Conservation (phyloP, 2,888 invertebrate species). For the Bombylius discolor region DNA sequence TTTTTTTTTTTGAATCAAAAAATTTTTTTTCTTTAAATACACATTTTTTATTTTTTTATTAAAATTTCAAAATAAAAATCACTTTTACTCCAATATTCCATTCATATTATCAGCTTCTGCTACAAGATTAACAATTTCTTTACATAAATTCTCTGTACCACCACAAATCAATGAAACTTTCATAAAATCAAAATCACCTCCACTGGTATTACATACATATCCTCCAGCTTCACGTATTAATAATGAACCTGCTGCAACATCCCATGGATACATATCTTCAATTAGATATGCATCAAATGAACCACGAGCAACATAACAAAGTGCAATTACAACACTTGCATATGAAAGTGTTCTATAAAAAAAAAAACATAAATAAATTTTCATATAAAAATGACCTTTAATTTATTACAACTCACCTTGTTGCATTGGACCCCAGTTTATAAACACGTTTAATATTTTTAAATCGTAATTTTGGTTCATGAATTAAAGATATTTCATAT, state of each 20-base stretch:
- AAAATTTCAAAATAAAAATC: neutral
- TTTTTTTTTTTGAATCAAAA: no score
- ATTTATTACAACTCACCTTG: slow-evolving; percentile 22
- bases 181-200: slow-evolving; percentile 43
- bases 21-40: no score
- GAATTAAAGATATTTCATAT: slow-evolving; percentile 33
- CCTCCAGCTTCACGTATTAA: slow-evolving; percentile 70
- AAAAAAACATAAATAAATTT: neutral
- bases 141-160: slow-evolving; percentile 38
- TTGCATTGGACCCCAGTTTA: slow-evolving; percentile 26
- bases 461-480: slow-evolving; percentile 23
- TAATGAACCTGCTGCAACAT: slow-evolving; percentile 59
- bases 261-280: slow-evolving; percentile 64
- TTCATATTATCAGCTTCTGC: slow-evolving; percentile 37
- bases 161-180: slow-evolving; percentile 42
- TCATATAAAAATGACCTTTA: neutral
- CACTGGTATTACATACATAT: slow-evolving; percentile 49
- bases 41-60: no score
- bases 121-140: slow-evolving; percentile 39
- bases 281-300: slow-evolving; percentile 54
- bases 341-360: slow-evolving; percentile 39
- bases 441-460: slow-evolving; percentile 33
- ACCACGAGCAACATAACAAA: slow-evolving; percentile 61
- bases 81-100: slow-evolving; percentile 2
- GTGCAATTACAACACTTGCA: slow-evolving; percentile 57